Evolutionary conservation across 2,797 vertebrate species (phyloP), one percentile per base, ranked within the genome.

Genomic region (Dendrocincla fuliginosa): DNA sequence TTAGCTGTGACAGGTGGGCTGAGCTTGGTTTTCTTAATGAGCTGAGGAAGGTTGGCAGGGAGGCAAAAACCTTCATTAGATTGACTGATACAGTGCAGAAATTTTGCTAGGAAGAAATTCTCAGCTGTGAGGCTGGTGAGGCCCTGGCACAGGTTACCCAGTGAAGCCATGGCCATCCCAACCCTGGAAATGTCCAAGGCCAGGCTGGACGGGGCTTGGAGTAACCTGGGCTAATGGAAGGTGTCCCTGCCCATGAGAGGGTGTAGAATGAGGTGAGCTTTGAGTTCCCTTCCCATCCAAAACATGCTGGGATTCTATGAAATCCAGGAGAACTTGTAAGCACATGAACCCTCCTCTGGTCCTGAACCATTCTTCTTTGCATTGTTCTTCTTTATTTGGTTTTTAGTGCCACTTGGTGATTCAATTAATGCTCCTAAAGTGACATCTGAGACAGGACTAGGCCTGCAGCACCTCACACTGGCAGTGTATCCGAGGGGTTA

Each of bases 391-490:
- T 89, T 46, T 27, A 23, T 23, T 50, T 79, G 33, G 13, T 27
- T 88, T 79, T 57, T 28, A 65, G 67, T 46, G 61, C 17, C 42
- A 20, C 22, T 56, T 17, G n/a, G 28, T n/a, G 53, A 78, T 47
- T 25, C 39, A 56, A 28, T 0, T 19, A 35, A 10, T 76, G 63
- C 32, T 70, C 42, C 70, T 33, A 16, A 39, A 0, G 0, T 0
- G 33, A 13, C 7, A 14, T 5, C 42, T 32, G 49, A 57, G 64
- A 10, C n/a, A 59, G 49, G 41, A 60, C 8, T 0, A 0, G 39
- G 6, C 23, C 17, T 47, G 50, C 25, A 7, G 68, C 3, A 4
- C 63, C 65, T 55, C 24, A 8, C 17, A 2, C 19, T 13, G 13
- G 14, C 46, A 19, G 4, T 5, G 3, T 13, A 13, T 5, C 32